Base-by-base conservation (phyloP, 2,797 vertebrate genomes). In the Muraenolepis orangiensis region DNA sequence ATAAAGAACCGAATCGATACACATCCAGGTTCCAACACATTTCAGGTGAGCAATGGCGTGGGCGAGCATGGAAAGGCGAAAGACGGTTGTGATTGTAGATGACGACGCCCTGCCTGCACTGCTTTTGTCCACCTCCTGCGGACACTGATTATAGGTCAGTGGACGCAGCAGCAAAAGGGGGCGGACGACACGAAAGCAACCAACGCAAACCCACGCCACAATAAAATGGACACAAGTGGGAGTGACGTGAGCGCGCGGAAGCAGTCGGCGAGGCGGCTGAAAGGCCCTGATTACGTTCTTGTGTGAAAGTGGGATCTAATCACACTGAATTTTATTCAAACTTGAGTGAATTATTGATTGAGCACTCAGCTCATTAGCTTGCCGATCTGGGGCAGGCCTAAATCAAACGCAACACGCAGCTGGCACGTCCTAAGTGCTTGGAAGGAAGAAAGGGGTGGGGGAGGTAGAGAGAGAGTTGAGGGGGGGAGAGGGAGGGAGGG, bases 281-380 rank as follows among this genome's bases (percentile, higher is more conserved):
- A 89, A 87, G 78, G 82, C 69, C 80, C 90, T 92, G 92, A 93
- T 92, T 90, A 81, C 69, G 31, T 90, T 90, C 91, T 84, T 30
- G 73, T 90, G 82, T 88, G 85, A 87, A 90, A 90, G 81, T 88
- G 87, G 87, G 75, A 76, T 80, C 89, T 91, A 93, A 90, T 92
- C 88, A 87, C 64, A 66, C 67, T 72, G 84, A 76, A 74, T 87
- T 84, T 86, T 88, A 91, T 89, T 92, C 87, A 85, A 16, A 82
- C 74, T 82, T 83, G 81, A 84, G 77, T 93, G 91, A 92, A 94
- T 94, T 94, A 94, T 89, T 90, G 93, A 95, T 93, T 89, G 88
- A 87, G 87, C 90, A 88, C 88, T 88, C 80, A 81, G 90, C 90
- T 95, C 89, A 80, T 86, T 86, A 92, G 80, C 74, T 76, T 82